Evolutionary conservation across 2,797 vertebrate species (phyloP), one percentile per base, ranked within the genome.

Genomic region (Poecilia picta): DNA sequence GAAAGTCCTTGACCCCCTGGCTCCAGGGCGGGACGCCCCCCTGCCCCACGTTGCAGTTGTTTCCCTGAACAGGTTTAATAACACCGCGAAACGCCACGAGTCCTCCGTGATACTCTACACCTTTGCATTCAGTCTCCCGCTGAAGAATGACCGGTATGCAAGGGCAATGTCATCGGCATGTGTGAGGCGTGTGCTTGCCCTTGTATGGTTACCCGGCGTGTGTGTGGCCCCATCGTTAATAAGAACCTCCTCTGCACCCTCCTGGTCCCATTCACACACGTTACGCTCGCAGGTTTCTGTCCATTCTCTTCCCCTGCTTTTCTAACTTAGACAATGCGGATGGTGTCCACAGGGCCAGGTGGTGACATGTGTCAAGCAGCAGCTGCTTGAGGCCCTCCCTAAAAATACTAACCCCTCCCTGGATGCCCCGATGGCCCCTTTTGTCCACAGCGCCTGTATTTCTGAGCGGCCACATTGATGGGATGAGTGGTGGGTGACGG

Each of bases 351-450:
- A 83, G 92, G 93, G 90, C 89, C 90, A 93, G 93, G 93, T 91
- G 93, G 91, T 82, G 89, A 95, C 92, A 95, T 94, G 87, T 94
- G 94, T 95, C 94, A 94, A 91, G 91, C 77, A 81, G 89, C 95
- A 96, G 95, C 95, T 96, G 94, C 89, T 91, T 55, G 5, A 86
- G 86, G 81, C 80, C 90, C 91, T 83, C 91, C 93, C 93, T 95
- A 95, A 94, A 96, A 95, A 95, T 95, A 95, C 89, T 89, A 79
- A 87, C 84, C 88, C 85, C 87, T 79, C 84, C 86, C 79, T 75
- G 85, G 90, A 82, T 72, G 86, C 89, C 93, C 87, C 78, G 87
- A 51, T 23, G 85, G 88, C 87, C 91, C 89, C 90, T 93, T 95
- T 96, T 95, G 94, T 95, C 92, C 89, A 20, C 87, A 91, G 92